Evolutionary conservation across 2,888 invertebrate species (phyloP).

Genomic region (Caenorhabditis panamensis): DNA sequence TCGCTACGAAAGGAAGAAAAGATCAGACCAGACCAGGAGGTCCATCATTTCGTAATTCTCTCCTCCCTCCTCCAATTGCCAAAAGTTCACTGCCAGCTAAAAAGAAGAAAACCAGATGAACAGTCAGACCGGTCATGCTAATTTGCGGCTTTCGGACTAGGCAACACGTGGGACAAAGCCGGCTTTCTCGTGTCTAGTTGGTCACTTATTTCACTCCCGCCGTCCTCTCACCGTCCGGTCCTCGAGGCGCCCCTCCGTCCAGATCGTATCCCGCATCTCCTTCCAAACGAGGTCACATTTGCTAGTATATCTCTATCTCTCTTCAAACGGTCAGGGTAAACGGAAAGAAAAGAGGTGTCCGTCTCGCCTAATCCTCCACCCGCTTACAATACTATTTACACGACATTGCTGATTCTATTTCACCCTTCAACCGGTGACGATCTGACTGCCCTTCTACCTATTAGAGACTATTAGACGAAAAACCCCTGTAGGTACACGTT

Average conservation of each 20-base stretch:
- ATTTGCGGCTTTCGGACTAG: constrained; percentile 14
- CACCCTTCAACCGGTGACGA: neutral
- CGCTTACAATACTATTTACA: constrained; percentile 43
- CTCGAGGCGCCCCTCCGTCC: neutral
- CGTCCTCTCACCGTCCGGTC: constrained; percentile 21
- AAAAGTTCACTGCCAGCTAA: constrained; percentile 11
- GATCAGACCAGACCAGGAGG: too few relatives aligned
- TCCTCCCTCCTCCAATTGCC: neutral
- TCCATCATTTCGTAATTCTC: neutral
- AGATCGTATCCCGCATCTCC: constrained; percentile 30
- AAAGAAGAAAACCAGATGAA: constrained; percentile 13
- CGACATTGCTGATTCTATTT: constrained; percentile 3
- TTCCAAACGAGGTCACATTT: constrained; percentile 58
- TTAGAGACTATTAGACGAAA: neutral
- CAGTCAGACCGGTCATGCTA: constrained; percentile 25
- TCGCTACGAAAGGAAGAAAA: neutral
- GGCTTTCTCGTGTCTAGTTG: constrained; percentile 18
- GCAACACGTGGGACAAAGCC: neutral
- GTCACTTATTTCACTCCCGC: constrained; percentile 20
- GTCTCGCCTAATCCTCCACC: constrained; percentile 22
- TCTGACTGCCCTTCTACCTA: constrained; percentile 11
- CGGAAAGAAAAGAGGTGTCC: constrained; percentile 34
- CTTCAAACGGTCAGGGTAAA: constrained; percentile 2
- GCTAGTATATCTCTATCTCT: constrained; percentile 29
- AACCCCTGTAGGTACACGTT: constrained; percentile 7